phyloP scores from a whole-genome alignment of 2,888 invertebrate genomes.

The Tipula vernalis region DNA sequence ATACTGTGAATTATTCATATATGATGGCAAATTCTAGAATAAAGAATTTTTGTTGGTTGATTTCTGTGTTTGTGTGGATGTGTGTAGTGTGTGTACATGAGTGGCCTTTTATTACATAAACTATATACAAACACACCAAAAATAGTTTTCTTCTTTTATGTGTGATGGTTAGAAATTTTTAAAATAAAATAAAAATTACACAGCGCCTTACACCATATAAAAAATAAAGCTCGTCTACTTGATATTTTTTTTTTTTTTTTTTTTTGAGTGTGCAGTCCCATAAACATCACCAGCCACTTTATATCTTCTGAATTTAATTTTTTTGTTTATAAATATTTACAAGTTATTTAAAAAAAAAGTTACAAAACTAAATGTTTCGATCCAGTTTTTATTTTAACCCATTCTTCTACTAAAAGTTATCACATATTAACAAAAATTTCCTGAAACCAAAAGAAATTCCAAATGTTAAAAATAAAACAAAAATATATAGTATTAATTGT shows the following conservation, averaged over 20 bases:
- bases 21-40: neutral
- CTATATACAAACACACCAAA: neutral
- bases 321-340: neutral
- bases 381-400: neutral
- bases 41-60: neutral
- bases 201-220: neutral
- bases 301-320: neutral
- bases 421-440: constrained; percentile 19
- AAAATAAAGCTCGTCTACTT: neutral
- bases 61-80: neutral
- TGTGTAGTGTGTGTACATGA: neutral
- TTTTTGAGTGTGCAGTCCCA: neutral
- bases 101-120: neutral
- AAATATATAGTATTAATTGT: neutral
- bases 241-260: neutral
- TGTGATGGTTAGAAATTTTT: neutral
- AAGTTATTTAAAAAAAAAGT: neutral
- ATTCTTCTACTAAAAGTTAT: constrained; percentile 13
- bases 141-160: neutral
- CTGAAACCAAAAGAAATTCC: constrained; percentile 18
- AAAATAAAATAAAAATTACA: neutral
- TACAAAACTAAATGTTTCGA: neutral
- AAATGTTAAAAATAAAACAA: neutral
- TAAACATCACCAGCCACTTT: neutral
- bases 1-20: neutral